These are phyloP conservation scores for Holcopasites calliopsidis DNA, from an alignment of 1,140 invertebrate genomes.

Conservation along the genomic window DNA sequence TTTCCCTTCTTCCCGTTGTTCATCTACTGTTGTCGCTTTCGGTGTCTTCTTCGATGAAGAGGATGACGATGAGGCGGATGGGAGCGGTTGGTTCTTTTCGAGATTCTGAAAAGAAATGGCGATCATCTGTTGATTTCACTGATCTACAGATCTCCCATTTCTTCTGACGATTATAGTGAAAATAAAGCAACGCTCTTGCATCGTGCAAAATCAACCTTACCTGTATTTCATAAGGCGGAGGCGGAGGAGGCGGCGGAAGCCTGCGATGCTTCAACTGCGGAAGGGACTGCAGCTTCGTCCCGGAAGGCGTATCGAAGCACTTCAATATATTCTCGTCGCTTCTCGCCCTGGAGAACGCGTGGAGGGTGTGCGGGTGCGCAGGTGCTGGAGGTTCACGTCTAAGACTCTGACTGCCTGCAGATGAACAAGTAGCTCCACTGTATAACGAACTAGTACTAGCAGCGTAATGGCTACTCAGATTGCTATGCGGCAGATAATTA, in stretches of 20 bases:
- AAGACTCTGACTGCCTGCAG: constrained; percentile 78
- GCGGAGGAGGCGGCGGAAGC: constrained; percentile 86
- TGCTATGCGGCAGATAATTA: constrained; percentile 67
- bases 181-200: background rate
- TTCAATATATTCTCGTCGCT: constrained; percentile 90
- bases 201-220: constrained; percentile 48
- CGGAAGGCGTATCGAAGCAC: constrained; percentile 78
- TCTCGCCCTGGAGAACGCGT: constrained; percentile 83
- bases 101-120: constrained; percentile 65
- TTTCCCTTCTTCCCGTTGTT: constrained; percentile 63
- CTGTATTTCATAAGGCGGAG: constrained; percentile 84
- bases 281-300: constrained; percentile 71
- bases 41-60: constrained; percentile 48
- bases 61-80: constrained; percentile 61
- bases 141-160: no score
- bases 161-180: background rate
- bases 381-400: constrained; percentile 79
- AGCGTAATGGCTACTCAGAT: constrained; percentile 74
- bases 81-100: constrained; percentile 75
- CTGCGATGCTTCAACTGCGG: constrained; percentile 82
- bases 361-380: constrained; percentile 76
- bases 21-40: constrained; percentile 23
- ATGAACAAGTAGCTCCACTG: constrained; percentile 78
- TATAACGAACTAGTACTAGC: constrained; percentile 79
- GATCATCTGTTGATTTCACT: constrained; percentile 3